A percentile compares a stretch with the other conserved stretches of the same genome.
phyloP scores from a whole-genome alignment of 92 coral and sea anemone genomes.

The Epizoanthus illoricatus region DNA sequence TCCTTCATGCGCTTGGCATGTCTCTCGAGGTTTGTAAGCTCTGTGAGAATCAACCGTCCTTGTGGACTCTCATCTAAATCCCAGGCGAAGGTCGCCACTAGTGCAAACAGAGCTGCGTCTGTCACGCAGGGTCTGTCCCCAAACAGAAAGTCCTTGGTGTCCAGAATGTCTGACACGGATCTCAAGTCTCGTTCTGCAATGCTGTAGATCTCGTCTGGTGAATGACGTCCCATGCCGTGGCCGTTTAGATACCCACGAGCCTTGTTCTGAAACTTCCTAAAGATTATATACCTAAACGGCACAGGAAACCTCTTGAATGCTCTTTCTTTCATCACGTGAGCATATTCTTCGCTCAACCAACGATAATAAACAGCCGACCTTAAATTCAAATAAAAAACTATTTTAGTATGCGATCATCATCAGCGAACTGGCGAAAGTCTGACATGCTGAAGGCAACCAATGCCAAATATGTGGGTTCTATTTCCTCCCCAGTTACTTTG shows the following conservation, averaged over 20 bases:
- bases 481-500: too few species aligned
- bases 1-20: slow-evolving; percentile 77
- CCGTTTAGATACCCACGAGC: slow-evolving; percentile 56
- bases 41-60: slow-evolving; percentile 52
- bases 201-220: slow-evolving; percentile 75
- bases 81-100: slow-evolving; percentile 66
- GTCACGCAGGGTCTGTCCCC: slow-evolving; percentile 78
- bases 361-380: slow-evolving; percentile 77
- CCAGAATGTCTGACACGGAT: slow-evolving; percentile 75
- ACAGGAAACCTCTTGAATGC: slow-evolving; percentile 51
- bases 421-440: not conserved
- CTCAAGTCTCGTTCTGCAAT: slow-evolving; percentile 79
- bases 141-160: slow-evolving; percentile 74
- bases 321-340: slow-evolving; percentile 39
- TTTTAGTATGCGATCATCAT: not conserved
- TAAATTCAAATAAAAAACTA: not conserved
- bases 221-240: slow-evolving; percentile 89
- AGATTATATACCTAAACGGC: slow-evolving; percentile 52
- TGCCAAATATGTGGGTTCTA: too few species aligned
- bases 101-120: slow-evolving; percentile 73
- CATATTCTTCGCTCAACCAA: slow-evolving; percentile 64
- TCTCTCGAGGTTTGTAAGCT: slow-evolving; percentile 66
- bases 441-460: not conserved
- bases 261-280: slow-evolving; percentile 53
- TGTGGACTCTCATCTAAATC: slow-evolving; percentile 70